Evolutionary conservation across 2,888 invertebrate species (phyloP).

Genomic region (Alitta virens): DNA sequence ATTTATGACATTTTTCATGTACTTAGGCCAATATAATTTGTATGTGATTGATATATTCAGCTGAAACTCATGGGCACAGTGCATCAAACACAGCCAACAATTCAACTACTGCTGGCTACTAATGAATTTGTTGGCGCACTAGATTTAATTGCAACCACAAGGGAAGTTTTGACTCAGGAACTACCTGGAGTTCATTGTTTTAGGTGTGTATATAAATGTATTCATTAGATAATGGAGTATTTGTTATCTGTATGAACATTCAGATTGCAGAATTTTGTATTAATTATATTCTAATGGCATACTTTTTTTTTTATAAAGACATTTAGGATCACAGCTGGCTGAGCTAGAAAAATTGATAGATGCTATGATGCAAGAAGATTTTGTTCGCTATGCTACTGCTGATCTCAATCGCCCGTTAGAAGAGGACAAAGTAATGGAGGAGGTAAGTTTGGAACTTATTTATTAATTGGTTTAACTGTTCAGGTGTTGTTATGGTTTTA

Average conservation of each 20-base stretch:
- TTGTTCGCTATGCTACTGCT: conserved; percentile 83
- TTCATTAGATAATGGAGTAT: too few relatives aligned
- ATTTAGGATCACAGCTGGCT: conserved; percentile 89
- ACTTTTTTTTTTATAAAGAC: conserved; percentile 61
- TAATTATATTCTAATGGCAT: neutral
- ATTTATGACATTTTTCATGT: neutral
- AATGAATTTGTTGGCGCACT: conserved; percentile 96
- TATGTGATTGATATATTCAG: conserved; percentile 39
- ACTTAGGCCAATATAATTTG: neutral
- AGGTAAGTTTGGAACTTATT: conserved; percentile 38
- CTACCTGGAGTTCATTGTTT: conserved; percentile 91
- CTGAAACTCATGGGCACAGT: conserved; percentile 91
- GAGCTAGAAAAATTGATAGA: conserved; percentile 95
- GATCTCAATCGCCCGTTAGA: conserved; percentile 81
- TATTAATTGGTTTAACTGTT: neutral
- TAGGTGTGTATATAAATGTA: conserved; percentile 58
- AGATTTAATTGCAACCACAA: conserved; percentile 93
- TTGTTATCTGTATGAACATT: too few relatives aligned
- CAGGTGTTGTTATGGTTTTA: neutral
- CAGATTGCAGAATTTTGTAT: too few relatives aligned
- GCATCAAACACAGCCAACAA: conserved; percentile 95
- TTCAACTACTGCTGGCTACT: conserved; percentile 88
- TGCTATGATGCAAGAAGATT: conserved; percentile 94
- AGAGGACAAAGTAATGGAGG: conserved; percentile 58
- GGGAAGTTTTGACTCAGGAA: conserved; percentile 86